A percentile compares a stretch with the other conserved stretches of the same genome.
Conservation (phyloP, 2,113 vertebrate genomes). For the Embiotoca jacksoni region DNA sequence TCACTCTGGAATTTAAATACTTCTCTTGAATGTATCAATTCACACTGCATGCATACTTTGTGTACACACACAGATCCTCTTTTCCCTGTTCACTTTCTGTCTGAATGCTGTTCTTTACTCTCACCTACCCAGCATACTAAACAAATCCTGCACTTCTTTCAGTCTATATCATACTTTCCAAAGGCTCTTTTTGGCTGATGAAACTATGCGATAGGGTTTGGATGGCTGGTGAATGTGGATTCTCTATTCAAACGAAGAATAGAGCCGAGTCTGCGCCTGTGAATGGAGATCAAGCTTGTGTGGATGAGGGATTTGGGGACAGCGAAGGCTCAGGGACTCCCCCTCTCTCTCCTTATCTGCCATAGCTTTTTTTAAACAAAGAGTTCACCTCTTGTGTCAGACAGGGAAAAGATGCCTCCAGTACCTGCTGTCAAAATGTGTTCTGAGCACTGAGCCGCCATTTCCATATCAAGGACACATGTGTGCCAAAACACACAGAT, state of each 20-base stretch:
- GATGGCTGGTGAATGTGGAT: constrained; percentile 34
- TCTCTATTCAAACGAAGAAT: constrained; percentile 53
- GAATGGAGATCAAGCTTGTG: constrained; percentile 73
- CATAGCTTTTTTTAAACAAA: constrained; percentile 43
- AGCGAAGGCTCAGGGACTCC: constrained; percentile 49
- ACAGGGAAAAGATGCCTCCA: constrained; percentile 45
- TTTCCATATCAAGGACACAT: constrained; percentile 75
- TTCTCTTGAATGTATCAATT: neutral
- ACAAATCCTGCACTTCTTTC: neutral
- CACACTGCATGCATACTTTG: neutral
- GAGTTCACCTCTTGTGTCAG: constrained; percentile 61
- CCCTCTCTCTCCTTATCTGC: constrained; percentile 38
- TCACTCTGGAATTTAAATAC: constrained; percentile 1
- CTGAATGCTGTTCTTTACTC: constrained; percentile 18
- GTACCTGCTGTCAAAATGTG: constrained; percentile 55
- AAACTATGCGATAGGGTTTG: constrained; percentile 41
- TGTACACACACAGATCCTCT: neutral
- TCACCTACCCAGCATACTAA: constrained; percentile 19
- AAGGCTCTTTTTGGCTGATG: constrained; percentile 46
- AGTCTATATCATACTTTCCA: constrained; percentile 32
- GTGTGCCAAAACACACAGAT: constrained; percentile 57
- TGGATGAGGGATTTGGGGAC: constrained; percentile 64
- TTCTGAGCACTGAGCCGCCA: constrained; percentile 31
- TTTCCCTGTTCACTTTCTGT: constrained; percentile 13
- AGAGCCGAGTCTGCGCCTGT: constrained; percentile 44